A percentile compares a stretch with the other conserved stretches of the same genome.
Evolutionary conservation across 2,113 vertebrate species (phyloP).

Genomic region (Nothobranchius furzeri): DNA sequence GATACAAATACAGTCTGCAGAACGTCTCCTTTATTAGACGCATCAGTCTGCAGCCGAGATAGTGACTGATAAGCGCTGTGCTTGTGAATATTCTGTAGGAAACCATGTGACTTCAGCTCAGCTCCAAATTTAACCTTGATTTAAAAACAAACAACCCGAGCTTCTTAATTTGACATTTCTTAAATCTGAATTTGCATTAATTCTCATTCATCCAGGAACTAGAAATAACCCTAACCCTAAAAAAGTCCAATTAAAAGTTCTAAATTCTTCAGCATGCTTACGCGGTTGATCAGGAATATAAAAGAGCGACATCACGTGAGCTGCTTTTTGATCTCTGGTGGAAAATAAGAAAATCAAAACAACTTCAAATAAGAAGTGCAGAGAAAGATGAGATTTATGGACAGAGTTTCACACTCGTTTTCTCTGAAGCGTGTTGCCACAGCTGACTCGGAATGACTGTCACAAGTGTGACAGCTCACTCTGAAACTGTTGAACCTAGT

Average conservation of each 20-base stretch:
- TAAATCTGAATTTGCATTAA: no score
- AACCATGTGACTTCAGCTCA: constrained; percentile 22
- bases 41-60: constrained; percentile 35
- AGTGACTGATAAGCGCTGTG: constrained; percentile 37
- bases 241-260: no score
- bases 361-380: constrained; percentile 27
- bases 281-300: no score
- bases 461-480: constrained; percentile 54
- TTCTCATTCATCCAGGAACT: no score
- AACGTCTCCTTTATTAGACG: constrained; percentile 7
- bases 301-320: no score
- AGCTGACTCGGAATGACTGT: constrained; percentile 64
- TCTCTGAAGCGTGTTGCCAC: constrained; percentile 47
- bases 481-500: constrained; percentile 57
- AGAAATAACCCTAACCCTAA: no score
- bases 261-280: no score
- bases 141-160: no score
- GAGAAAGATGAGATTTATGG: constrained; percentile 16
- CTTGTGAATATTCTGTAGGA: constrained; percentile 17
- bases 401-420: constrained; percentile 27
- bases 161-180: no score
- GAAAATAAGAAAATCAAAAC: neutral
- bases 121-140: neutral
- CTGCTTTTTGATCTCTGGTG: neutral
- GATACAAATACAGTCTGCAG: constrained; percentile 46